phyloP scores from a whole-genome alignment of 2,797 vertebrate species.

The Typhlichthys eigenmanni region DNA sequence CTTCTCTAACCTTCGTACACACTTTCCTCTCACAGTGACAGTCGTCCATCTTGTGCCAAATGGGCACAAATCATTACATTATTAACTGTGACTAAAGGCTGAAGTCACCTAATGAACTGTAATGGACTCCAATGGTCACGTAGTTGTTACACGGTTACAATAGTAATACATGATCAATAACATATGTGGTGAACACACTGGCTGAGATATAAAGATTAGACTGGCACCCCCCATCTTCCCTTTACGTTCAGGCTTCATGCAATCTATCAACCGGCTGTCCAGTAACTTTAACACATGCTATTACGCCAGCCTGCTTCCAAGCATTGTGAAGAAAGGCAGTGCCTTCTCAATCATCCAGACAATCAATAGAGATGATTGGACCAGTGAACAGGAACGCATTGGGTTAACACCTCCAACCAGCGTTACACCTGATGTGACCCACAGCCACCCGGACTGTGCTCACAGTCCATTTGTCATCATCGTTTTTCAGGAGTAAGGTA shows the following conservation, averaged over 20 bases:
- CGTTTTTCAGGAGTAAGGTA: conserved; percentile 38
- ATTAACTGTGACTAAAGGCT: conserved; percentile 80
- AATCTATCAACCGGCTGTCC: conserved; percentile 17
- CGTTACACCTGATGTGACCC: conserved; percentile 70
- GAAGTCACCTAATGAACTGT: conserved; percentile 78
- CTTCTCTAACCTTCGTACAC: conserved; percentile 38
- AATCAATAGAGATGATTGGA: conserved; percentile 77
- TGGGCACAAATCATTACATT: conserved; percentile 94
- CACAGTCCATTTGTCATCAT: conserved; percentile 70
- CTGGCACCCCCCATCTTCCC: no score
- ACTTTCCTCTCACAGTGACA: conserved; percentile 34
- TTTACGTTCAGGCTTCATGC: no score
- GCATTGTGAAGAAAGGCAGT: conserved; percentile 55
- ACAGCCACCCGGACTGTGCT: conserved; percentile 54
- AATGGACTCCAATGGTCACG: conserved; percentile 81
- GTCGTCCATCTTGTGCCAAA: conserved; percentile 78
- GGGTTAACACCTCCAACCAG: conserved; percentile 72
- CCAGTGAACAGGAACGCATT: conserved; percentile 79
- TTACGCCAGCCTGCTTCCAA: conserved; percentile 32
- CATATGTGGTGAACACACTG: conserved; percentile 39
- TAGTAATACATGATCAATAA: conserved; percentile 71
- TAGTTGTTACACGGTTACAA: conserved; percentile 76
- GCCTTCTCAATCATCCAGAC: conserved; percentile 71
- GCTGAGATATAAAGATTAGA: conserved; percentile 6
- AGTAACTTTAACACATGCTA: conserved; percentile 18